Evolutionary conservation across 2,797 vertebrate genomes (phyloP).

Genomic region (Sebastes cheni): DNA sequence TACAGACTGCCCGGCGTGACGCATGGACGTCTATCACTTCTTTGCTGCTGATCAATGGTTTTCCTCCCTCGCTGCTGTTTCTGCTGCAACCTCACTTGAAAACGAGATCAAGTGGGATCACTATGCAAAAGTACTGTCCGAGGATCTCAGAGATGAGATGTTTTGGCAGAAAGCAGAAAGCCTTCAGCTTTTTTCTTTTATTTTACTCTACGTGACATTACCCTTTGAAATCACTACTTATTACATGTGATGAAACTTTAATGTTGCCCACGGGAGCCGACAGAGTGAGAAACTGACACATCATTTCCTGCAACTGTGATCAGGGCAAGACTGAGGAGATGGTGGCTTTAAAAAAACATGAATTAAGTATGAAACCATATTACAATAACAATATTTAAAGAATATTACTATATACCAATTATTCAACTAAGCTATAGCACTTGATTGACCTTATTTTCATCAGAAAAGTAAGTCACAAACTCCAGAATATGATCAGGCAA

Average conservation of each 20-base stretch:
- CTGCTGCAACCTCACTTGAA: background rate
- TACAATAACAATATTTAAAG: conserved; percentile 24
- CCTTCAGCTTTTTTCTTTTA: conserved; percentile 11
- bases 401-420: background rate
- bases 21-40: background rate
- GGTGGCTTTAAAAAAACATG: conserved; percentile 41
- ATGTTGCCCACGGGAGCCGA: conserved; percentile 12
- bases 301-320: conserved; percentile 47
- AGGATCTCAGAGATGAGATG: background rate
- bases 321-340: conserved; percentile 23
- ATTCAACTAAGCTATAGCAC: background rate
- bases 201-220: conserved; percentile 8
- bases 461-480: background rate
- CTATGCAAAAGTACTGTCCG: background rate
- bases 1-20: conserved; percentile 6
- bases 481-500: background rate
- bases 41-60: conserved; percentile 1
- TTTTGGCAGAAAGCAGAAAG: conserved; percentile 1
- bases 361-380: conserved; percentile 44
- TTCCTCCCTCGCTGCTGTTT: background rate
- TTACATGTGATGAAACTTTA: conserved; percentile 56
- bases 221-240: conserved; percentile 41
- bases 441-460: background rate
- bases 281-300: conserved; percentile 30
- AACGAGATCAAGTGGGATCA: conserved; percentile 20